Conservation (phyloP, 2,888 invertebrate genomes). For the Phanerotoma sp. region DNA sequence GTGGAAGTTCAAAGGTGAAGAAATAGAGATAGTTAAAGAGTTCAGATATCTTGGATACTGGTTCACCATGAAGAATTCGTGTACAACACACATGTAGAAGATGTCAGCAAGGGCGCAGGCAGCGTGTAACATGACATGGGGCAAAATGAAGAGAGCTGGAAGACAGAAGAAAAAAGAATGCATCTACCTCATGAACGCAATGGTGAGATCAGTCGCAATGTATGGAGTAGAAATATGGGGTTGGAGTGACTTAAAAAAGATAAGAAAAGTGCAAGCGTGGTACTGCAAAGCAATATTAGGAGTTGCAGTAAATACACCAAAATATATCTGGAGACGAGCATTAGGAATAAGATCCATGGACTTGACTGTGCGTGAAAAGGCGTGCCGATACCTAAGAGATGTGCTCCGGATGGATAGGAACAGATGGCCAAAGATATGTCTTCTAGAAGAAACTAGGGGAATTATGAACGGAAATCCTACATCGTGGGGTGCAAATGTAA, state of each 20-base stretch:
- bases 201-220: background rate
- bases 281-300: no score
- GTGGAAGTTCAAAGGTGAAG: background rate
- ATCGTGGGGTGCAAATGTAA: background rate
- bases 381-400: background rate
- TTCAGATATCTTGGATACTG: constrained; percentile 9
- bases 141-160: background rate
- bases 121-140: background rate
- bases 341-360: background rate
- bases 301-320: no score
- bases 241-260: no score
- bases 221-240: background rate
- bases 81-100: background rate
- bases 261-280: no score
- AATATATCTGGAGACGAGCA: background rate
- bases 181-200: background rate
- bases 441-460: background rate
- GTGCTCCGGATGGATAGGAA: background rate
- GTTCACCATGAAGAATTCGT: background rate
- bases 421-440: background rate
- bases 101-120: background rate
- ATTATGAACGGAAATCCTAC: background rate
- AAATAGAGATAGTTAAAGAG: background rate
- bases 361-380: background rate
- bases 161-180: background rate